Conservation (phyloP, 2,888 invertebrate species). For the Harpalus rufipes region DNA sequence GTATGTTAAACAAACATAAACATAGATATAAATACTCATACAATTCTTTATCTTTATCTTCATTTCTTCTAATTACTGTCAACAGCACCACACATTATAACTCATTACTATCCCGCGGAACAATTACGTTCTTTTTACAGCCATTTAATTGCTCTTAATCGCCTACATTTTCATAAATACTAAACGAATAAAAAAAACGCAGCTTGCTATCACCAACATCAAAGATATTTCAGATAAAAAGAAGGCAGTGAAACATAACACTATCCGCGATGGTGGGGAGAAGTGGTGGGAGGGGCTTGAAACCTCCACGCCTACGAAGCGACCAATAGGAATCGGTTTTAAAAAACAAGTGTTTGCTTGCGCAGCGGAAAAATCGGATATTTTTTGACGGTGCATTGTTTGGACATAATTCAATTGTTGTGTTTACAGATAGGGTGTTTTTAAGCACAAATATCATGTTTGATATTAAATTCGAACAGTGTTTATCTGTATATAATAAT, state of each 20-base stretch:
- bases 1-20: constrained; percentile 20
- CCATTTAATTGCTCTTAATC: constrained; percentile 60
- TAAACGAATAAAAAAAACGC: constrained; percentile 26
- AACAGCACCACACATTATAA: constrained; percentile 57
- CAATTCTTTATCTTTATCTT: constrained; percentile 40
- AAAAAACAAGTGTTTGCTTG: constrained; percentile 48
- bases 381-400: constrained; percentile 33
- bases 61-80: constrained; percentile 52
- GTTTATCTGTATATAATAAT: neutral
- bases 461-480: neutral
- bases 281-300: constrained; percentile 28
- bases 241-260: constrained; percentile 57
- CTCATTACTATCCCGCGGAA: constrained; percentile 50
- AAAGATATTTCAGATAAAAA: constrained; percentile 44
- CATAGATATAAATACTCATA: constrained; percentile 16
- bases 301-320: constrained; percentile 38
- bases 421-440: constrained; percentile 5
- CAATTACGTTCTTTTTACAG: constrained; percentile 48
- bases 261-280: constrained; percentile 33
- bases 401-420: constrained; percentile 35
- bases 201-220: constrained; percentile 30
- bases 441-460: constrained; percentile 9
- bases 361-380: constrained; percentile 30
- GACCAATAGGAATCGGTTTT: constrained; percentile 47
- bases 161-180: constrained; percentile 57